Evolutionary conservation across 2,797 vertebrate species (phyloP).

Genomic region (Taeniopygia guttata): DNA sequence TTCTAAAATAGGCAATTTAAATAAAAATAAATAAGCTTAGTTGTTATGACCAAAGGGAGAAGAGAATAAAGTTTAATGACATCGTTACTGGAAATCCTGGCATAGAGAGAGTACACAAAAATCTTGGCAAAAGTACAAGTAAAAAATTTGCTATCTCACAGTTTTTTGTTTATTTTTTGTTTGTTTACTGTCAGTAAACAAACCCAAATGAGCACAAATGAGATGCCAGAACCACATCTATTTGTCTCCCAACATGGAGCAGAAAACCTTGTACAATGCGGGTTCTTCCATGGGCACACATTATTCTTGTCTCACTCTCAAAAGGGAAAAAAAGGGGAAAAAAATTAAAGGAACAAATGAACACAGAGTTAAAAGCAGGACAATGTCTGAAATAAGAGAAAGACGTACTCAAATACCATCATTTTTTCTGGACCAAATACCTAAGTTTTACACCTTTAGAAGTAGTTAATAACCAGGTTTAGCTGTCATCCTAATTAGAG

Average conservation of each 20-base stretch:
- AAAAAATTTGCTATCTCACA: background rate
- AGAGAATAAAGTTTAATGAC: background rate
- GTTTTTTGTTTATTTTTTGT: background rate
- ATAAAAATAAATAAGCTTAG: background rate
- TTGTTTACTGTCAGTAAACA: background rate
- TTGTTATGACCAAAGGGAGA: background rate
- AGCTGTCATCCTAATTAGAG: background rate
- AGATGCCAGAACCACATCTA: background rate
- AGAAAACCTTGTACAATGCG: background rate
- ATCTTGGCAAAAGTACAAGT: background rate
- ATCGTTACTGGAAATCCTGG: background rate
- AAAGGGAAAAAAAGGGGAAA: accelerated
- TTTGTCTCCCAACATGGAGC: background rate
- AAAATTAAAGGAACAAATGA: background rate
- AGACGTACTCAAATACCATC: background rate
- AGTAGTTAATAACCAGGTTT: background rate
- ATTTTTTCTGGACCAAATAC: background rate
- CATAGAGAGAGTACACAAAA: background rate
- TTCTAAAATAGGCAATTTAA: background rate
- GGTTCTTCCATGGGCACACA: background rate
- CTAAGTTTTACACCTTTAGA: background rate
- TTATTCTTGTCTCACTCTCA: background rate
- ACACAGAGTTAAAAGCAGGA: background rate
- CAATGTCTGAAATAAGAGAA: background rate
- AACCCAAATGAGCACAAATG: background rate